These are phyloP conservation scores for Gibbula magus DNA, from an alignment of 2,888 invertebrate genomes.

Conservation along the genomic window DNA sequence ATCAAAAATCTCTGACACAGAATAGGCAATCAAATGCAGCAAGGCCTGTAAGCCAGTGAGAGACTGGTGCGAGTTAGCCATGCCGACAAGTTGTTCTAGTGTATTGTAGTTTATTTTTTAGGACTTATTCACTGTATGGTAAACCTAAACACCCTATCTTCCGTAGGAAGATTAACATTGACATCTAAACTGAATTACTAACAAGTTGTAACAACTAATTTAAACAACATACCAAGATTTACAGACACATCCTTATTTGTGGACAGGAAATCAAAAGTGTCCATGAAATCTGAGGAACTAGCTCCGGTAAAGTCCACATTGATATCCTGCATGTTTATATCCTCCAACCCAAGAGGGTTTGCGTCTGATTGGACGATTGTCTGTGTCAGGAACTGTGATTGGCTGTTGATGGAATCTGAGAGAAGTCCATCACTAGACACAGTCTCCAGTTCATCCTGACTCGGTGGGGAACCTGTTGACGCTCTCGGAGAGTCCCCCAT, in stretches of 20 bases:
- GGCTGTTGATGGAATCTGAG: slow-evolving; percentile 6
- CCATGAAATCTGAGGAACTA: not conserved
- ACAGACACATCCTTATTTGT: slow-evolving; percentile 48
- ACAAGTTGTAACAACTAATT: too few relatives aligned
- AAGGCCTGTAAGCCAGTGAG: too few relatives aligned
- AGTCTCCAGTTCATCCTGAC: slow-evolving; percentile 15
- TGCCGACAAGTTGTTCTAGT: too few relatives aligned
- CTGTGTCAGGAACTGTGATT: not conserved
- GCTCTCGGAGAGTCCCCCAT: slow-evolving; percentile 48
- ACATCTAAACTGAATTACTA: too few relatives aligned
- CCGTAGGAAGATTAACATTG: too few relatives aligned
- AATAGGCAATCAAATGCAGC: too few relatives aligned
- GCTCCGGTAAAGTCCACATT: slow-evolving; percentile 22
- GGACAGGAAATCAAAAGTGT: slow-evolving; percentile 10
- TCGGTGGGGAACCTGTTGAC: not conserved
- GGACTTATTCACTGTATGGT: too few relatives aligned
- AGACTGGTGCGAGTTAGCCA: too few relatives aligned
- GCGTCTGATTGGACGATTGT: not conserved
- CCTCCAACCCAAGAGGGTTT: slow-evolving; percentile 19
- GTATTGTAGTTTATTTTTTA: too few relatives aligned
- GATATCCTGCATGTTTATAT: slow-evolving; percentile 21
- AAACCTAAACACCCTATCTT: too few relatives aligned
- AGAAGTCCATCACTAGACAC: slow-evolving; percentile 36
- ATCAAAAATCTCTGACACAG: too few relatives aligned
- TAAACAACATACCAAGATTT: slow-evolving; percentile 45